phyloP scores from a whole-genome alignment of 2,113 vertebrate genomes.

The Ciconia boyciana region DNA sequence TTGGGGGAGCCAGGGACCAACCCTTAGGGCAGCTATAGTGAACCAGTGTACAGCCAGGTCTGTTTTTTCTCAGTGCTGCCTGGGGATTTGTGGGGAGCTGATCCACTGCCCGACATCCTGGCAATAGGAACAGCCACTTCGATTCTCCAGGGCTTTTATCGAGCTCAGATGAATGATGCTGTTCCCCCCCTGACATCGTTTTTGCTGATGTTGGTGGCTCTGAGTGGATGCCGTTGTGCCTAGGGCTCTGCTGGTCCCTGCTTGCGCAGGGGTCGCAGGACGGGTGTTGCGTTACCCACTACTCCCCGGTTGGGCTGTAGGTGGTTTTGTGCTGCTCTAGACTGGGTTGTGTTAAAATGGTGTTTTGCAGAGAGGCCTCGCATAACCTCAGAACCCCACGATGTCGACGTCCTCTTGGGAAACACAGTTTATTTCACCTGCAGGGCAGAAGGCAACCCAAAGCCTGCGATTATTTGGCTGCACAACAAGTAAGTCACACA shows the following conservation, averaged over 20 bases:
- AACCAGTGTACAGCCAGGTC: background rate
- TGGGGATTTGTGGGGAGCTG: background rate
- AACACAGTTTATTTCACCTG: slow-evolving; percentile 93
- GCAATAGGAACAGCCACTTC: background rate
- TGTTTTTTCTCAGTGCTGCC: background rate
- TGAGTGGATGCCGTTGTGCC: background rate
- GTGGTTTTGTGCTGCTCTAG: background rate
- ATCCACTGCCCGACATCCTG: background rate
- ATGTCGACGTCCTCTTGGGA: slow-evolving; percentile 85
- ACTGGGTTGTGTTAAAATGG: background rate
- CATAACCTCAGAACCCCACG: slow-evolving; percentile 86
- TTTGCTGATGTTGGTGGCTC: background rate
- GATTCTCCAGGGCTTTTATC: background rate
- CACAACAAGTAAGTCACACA: slow-evolving; percentile 84
- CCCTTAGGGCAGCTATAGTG: background rate
- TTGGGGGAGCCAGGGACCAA: background rate
- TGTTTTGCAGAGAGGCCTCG: slow-evolving; percentile 83
- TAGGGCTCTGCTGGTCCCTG: background rate
- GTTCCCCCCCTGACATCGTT: background rate
- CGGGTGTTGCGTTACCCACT: background rate
- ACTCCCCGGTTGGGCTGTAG: accelerated
- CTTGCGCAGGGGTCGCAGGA: background rate
- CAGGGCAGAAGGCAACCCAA: slow-evolving; percentile 91
- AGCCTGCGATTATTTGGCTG: slow-evolving; percentile 91
- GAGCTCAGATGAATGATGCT: background rate